phyloP scores from a whole-genome alignment of 2,797 vertebrate genomes.

The Melanotaenia parkinsoni region DNA sequence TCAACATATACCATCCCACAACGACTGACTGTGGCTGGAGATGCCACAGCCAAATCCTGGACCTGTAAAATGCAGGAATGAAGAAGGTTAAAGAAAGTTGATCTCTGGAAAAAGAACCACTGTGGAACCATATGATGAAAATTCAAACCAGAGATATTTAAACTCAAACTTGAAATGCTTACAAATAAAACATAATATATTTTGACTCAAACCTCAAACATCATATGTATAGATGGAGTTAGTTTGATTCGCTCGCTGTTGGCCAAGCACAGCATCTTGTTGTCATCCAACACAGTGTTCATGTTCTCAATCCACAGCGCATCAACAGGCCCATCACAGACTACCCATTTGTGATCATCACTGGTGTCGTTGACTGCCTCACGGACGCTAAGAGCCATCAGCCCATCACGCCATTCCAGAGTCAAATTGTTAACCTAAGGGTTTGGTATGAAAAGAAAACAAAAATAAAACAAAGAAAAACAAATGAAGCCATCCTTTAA shows the following conservation, averaged over 20 bases:
- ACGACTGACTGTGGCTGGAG: slow-evolving; percentile 91
- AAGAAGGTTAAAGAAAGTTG: background rate
- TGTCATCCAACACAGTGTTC: slow-evolving; percentile 95
- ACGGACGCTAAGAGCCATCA: slow-evolving; percentile 90
- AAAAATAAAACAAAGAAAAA: background rate
- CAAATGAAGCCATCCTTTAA: background rate
- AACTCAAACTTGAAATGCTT: too few species aligned
- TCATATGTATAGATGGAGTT: slow-evolving; percentile 89
- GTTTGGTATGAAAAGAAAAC: background rate
- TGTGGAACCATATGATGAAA: background rate
- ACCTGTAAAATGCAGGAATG: slow-evolving; percentile 75
- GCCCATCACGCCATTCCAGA: slow-evolving; percentile 90
- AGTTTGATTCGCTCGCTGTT: slow-evolving; percentile 93
- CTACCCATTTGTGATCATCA: slow-evolving; percentile 90
- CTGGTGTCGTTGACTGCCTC: slow-evolving; percentile 83
- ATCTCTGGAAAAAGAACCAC: background rate
- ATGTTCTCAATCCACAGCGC: slow-evolving; percentile 96
- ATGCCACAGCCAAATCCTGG: slow-evolving; percentile 90
- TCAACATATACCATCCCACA: slow-evolving; percentile 94
- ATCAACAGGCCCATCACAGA: slow-evolving; percentile 94
- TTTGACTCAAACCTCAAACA: slow-evolving; percentile 87
- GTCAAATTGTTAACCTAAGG: slow-evolving; percentile 86
- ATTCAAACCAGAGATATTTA: background rate
- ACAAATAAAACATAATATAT: too few species aligned
- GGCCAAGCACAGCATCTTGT: slow-evolving; percentile 93